Percentiles rank a stretch among this genome's conserved stretches.
Evolutionary conservation across 2,888 invertebrate genomes (phyloP).

Genomic region (Lysandra coridon): DNA sequence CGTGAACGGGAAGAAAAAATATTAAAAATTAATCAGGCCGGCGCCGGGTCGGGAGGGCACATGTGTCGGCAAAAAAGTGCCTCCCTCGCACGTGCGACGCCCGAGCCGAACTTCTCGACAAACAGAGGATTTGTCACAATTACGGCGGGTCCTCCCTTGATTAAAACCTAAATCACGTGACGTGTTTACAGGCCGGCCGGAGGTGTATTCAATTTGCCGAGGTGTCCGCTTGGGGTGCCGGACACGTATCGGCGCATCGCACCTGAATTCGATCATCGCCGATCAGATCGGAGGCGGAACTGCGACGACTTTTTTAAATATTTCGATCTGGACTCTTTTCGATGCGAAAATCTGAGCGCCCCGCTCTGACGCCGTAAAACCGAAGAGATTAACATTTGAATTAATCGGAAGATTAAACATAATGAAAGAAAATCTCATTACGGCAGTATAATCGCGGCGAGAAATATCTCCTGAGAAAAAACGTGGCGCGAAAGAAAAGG

Average conservation of each 20-base stretch:
- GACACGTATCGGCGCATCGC: constrained; percentile 76
- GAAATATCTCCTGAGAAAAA: constrained; percentile 69
- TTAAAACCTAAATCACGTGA: constrained; percentile 82
- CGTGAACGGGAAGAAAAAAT: constrained; percentile 80
- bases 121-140: constrained; percentile 82
- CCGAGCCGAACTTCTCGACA: constrained; percentile 77
- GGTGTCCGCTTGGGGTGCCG: constrained; percentile 74
- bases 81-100: constrained; percentile 77
- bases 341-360: constrained; percentile 63
- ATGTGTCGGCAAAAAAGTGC: constrained; percentile 79
- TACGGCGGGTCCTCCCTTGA: constrained; percentile 78
- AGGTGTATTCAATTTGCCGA: constrained; percentile 81
- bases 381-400: constrained; percentile 79
- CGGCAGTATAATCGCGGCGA: constrained; percentile 76
- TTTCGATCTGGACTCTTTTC: constrained; percentile 58
- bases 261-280: constrained; percentile 80
- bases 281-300: constrained; percentile 64
- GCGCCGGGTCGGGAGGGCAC: constrained; percentile 60
- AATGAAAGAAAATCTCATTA: constrained; percentile 82
- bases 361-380: constrained; percentile 71
- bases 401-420: constrained; percentile 81
- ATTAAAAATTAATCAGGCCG: constrained; percentile 79
- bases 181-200: constrained; percentile 79
- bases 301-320: constrained; percentile 73
- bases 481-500: constrained; percentile 66